These are phyloP conservation scores for Calliopum simillimum DNA, from an alignment of 2,888 invertebrate genomes.

Conservation along the genomic window DNA sequence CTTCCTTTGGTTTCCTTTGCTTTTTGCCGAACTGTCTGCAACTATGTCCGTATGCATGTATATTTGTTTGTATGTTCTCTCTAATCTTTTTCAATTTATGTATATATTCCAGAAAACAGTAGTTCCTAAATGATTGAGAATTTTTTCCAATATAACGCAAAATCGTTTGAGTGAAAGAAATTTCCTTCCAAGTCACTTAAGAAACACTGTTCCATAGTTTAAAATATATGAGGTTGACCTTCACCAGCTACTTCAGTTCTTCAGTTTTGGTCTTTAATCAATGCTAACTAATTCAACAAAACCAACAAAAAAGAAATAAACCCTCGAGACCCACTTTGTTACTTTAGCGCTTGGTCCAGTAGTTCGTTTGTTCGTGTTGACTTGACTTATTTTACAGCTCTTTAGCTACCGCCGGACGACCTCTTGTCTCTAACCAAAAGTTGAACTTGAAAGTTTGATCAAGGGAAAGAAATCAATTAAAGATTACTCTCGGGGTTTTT, in stretches of 20 bases:
- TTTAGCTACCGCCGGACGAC: too few relatives aligned
- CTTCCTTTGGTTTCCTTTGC: not conserved
- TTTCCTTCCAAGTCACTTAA: too few relatives aligned
- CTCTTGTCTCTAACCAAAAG: too few relatives aligned
- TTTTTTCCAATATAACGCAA: too few relatives aligned
- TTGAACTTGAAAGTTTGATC: slow-evolving; percentile 31
- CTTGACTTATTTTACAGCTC: slow-evolving; percentile 23
- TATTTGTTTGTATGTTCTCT: not conserved
- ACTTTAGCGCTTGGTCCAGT: not conserved
- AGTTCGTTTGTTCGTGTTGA: not conserved
- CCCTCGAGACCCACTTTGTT: slow-evolving; percentile 26
- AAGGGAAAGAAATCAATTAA: slow-evolving; percentile 36
- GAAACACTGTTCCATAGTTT: too few relatives aligned
- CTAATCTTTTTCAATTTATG: not conserved
- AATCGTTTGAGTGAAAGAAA: too few relatives aligned
- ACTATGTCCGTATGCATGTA: not conserved
- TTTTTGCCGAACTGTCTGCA: not conserved
- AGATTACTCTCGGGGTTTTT: not conserved
- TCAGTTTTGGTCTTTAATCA: slow-evolving; percentile 14
- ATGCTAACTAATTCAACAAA: not conserved
- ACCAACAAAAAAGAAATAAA: not conserved
- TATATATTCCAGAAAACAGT: not conserved
- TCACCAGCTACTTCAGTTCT: not conserved
- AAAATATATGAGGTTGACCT: not conserved
- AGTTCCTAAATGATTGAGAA: too few relatives aligned